These are phyloP conservation scores for Drosophila multiciliata DNA, from an alignment of 2,888 invertebrate genomes.

Conservation along the genomic window DNA sequence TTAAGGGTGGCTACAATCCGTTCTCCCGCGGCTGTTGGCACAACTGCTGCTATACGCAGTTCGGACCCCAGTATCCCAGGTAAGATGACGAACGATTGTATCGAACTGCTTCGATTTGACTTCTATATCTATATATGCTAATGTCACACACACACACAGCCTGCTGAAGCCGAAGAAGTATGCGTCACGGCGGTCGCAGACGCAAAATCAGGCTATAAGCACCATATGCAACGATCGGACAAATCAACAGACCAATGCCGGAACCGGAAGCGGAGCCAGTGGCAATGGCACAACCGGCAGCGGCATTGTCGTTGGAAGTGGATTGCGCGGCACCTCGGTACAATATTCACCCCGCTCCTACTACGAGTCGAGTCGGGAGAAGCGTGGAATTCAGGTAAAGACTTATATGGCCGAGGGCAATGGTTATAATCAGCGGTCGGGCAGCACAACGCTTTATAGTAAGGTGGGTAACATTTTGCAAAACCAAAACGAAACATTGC, in stretches of 20 bases:
- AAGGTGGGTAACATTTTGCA: constrained; percentile 89
- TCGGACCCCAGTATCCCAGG: constrained; percentile 99
- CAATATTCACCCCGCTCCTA: constrained; percentile 85
- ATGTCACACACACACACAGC: constrained; percentile 83
- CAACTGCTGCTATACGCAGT: constrained; percentile 97
- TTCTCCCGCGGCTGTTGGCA: constrained; percentile 97
- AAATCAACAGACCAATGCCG: constrained; percentile 86
- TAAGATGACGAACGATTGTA: constrained; percentile 84
- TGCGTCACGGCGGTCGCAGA: constrained; percentile 87
- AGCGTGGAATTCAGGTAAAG: constrained; percentile 95
- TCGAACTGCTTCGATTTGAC: background rate
- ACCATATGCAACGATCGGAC: constrained; percentile 85
- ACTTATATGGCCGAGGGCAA: constrained; percentile 97
- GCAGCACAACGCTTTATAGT: constrained; percentile 91
- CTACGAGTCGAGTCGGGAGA: constrained; percentile 85
- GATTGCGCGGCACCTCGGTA: constrained; percentile 82
- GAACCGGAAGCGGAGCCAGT: constrained; percentile 49
- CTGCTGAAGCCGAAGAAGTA: constrained; percentile 89
- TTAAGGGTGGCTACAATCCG: constrained; percentile 99
- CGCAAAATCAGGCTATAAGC: constrained; percentile 85
- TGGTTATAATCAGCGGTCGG: constrained; percentile 91
- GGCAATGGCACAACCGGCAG: constrained; percentile 76
- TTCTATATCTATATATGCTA: background rate
- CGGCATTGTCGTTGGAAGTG: constrained; percentile 60
- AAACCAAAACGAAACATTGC: constrained; percentile 63